Base-by-base conservation (phyloP, 1,140 invertebrate species). In the Gonatopus flavifemur region DNA sequence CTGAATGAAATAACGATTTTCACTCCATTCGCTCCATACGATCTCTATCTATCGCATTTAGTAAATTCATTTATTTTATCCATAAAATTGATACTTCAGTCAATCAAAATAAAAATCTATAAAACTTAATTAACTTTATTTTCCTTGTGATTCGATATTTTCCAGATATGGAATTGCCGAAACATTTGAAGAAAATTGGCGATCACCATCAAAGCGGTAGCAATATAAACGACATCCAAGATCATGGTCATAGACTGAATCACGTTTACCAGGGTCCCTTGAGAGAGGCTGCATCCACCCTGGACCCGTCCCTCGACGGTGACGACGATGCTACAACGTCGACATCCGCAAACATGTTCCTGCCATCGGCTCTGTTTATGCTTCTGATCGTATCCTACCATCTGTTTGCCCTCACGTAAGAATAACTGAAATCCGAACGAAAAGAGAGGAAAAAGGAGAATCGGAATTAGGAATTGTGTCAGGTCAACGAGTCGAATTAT, bases 191-290 rank as follows among this genome's bases (percentile, higher is more conserved):
- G 40, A 72, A 72, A 25, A 32, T 39, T 5, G 55, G 48, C 7
- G 62, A 69, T 25, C 46, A 43, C 16, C 55, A 44, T 3, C 49
- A 61, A 1, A 22, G 24, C 13, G 38, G 44, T 20, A 48, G 59
- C 1, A 55, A 64, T 1, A 59, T 52, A 16, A 36, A 3, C 36
- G 54, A 60, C 37, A 54, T 55, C 19, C 54, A 52, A 2, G 59
- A 70, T 49, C 57, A 62, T 1, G 59, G 58, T 49, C 67, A 69
- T 33, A 64, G 69, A 42, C 45, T 75, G 19, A 73, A 72, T 47
- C 62, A 62, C 37, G 60, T 70, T 35, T 69, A 70, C 52, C 70
- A 74, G 33, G 72, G 71, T 9, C 67, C 71, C 10, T 53, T 74
- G 15, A 56, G 70, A 9, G 72, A 74, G 38, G 64, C 64, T 7